Evolutionary conservation across 1,140 invertebrate species (phyloP).

Genomic region (Drosophila grimshawi): DNA sequence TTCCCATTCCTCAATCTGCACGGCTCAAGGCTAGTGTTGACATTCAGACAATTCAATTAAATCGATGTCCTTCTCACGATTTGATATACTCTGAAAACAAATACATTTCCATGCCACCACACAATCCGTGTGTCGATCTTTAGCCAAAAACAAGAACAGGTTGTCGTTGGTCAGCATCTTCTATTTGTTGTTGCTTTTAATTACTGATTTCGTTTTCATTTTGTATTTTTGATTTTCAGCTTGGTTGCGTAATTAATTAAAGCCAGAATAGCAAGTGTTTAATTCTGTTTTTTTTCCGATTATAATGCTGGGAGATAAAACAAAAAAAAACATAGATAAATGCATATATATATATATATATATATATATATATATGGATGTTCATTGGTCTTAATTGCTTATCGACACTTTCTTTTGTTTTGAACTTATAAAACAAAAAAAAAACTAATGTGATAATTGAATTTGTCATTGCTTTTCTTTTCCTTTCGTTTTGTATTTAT

Average conservation of each 20-base stretch:
- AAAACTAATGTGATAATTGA: too few relatives aligned
- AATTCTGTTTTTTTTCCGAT: too few relatives aligned
- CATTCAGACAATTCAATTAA: neutral
- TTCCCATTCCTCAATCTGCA: neutral
- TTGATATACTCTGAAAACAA: slow-evolving; percentile 9
- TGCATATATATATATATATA: too few relatives aligned
- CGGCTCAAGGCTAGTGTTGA: slow-evolving; percentile 1
- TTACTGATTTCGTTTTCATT: slow-evolving; percentile 38
- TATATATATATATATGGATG: neutral
- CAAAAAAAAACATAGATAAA: too few relatives aligned
- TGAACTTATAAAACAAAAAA: too few relatives aligned
- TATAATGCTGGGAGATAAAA: too few relatives aligned
- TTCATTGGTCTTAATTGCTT: neutral
- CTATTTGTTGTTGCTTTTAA: neutral
- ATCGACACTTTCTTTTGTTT: neutral
- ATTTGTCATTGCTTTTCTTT: too few relatives aligned
- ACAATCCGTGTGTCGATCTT: slow-evolving; percentile 13
- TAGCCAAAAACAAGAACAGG: slow-evolving; percentile 18
- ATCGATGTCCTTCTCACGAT: slow-evolving; percentile 1
- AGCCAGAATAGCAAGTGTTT: neutral
- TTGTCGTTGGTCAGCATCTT: slow-evolving; percentile 1
- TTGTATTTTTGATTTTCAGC: slow-evolving; percentile 18
- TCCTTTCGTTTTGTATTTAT: too few relatives aligned
- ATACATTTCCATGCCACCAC: neutral
- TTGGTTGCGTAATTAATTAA: slow-evolving; percentile 6